Conservation (phyloP, 2,113 vertebrate species). For the Propithecus coquereli region DNA sequence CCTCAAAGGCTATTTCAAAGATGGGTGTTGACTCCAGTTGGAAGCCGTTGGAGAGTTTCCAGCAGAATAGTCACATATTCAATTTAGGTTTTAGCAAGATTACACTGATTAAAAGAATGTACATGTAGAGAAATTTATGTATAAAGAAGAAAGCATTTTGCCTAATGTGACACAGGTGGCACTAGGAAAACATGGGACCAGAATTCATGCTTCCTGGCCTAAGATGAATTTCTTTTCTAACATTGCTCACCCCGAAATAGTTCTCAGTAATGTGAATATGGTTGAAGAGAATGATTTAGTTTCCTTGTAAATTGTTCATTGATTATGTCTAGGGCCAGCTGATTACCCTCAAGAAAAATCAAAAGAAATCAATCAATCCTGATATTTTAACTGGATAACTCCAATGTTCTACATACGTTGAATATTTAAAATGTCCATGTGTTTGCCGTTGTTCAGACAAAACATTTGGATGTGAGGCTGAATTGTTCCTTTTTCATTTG, state of each 20-base stretch:
- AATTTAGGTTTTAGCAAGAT: background rate
- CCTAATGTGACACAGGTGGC: background rate
- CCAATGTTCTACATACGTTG: background rate
- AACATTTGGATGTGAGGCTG: background rate
- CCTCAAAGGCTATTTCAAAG: background rate
- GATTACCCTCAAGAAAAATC: slow-evolving; percentile 45
- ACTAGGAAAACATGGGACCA: background rate
- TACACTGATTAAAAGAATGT: background rate
- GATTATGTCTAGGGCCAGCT: slow-evolving; percentile 37
- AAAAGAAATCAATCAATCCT: slow-evolving; percentile 29
- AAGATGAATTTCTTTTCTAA: background rate
- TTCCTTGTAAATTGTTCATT: slow-evolving; percentile 50
- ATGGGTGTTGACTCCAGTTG: background rate
- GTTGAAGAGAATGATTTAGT: slow-evolving; percentile 43
- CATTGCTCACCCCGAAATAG: background rate
- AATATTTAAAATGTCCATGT: slow-evolving; percentile 16
- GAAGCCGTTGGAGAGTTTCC: background rate
- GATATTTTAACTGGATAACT: slow-evolving; percentile 31
- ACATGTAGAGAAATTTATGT: background rate
- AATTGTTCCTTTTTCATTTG: background rate
- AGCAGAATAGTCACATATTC: background rate
- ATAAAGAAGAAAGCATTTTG: background rate
- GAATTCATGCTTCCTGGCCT: background rate
- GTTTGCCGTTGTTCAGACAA: slow-evolving; percentile 14
- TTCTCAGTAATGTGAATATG: background rate